Conservation (phyloP, 1,140 invertebrate genomes). For the Streblospio benedicti region DNA sequence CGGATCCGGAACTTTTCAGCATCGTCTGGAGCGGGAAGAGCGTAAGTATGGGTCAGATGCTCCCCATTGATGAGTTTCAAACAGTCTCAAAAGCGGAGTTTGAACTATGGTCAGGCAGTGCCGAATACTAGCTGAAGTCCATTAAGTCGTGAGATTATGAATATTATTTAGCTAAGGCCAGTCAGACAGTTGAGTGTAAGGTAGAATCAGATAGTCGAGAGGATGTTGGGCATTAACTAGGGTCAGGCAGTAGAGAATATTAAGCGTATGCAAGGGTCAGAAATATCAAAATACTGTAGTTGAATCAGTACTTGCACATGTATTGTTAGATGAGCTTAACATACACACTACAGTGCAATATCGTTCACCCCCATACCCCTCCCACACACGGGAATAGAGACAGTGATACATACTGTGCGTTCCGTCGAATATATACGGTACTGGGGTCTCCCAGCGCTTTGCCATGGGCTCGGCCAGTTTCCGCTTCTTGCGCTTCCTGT, state of each 20-base stretch:
- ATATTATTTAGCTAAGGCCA: neutral
- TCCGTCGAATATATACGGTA: constrained; percentile 40
- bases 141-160: neutral
- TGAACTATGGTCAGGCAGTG: neutral
- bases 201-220: no score
- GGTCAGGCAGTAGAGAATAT: no score
- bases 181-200: neutral
- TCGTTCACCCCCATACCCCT: no score
- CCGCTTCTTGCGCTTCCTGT: constrained; percentile 27
- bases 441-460: constrained; percentile 37
- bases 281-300: no score
- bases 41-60: no score
- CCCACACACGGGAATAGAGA: no score
- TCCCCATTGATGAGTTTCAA: neutral
- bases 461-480: constrained; percentile 40
- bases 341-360: no score
- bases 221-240: no score
- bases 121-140: no score
- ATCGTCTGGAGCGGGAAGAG: constrained; percentile 50
- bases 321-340: no score
- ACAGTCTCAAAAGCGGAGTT: neutral
- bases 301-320: no score
- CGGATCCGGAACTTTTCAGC: constrained; percentile 85
- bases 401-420: constrained; percentile 38
- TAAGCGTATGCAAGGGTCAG: no score